Conservation (phyloP, 2,888 invertebrate species). For the Augiades crinisus region DNA sequence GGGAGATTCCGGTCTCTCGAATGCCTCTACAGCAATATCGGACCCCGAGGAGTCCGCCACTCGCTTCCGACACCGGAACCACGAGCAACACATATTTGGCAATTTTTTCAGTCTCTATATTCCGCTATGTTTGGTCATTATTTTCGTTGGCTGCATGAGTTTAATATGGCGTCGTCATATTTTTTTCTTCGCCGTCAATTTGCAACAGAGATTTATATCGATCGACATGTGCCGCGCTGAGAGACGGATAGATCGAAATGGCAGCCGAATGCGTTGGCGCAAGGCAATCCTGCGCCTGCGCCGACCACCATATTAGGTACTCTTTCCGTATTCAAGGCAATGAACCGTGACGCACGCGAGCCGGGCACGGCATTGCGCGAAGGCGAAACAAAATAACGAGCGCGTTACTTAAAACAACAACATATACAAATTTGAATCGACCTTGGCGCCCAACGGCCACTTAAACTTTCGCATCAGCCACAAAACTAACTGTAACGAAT, state of each 20-base stretch:
- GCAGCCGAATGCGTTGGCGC: conserved; percentile 64
- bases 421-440: conserved; percentile 11
- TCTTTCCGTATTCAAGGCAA: conserved; percentile 73
- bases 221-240: conserved; percentile 51
- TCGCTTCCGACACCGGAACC: conserved; percentile 67
- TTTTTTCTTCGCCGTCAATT: conserved; percentile 25
- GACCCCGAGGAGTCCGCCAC: conserved; percentile 58
- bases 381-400: conserved; percentile 31
- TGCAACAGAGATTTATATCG: conserved; percentile 30
- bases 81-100: conserved; percentile 71
- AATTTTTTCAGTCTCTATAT: conserved; percentile 42
- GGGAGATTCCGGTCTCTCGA: conserved; percentile 48
- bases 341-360: conserved; percentile 72
- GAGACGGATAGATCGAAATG: conserved; percentile 62
- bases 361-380: conserved; percentile 42
- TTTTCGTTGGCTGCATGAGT: conserved; percentile 23
- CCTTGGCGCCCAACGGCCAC: background rate
- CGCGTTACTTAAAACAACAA: conserved; percentile 34
- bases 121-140: conserved; percentile 25
- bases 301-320: conserved; percentile 72
- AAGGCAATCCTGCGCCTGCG: conserved; percentile 65
- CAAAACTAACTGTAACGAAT: conserved; percentile 19
- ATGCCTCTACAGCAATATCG: conserved; percentile 53
- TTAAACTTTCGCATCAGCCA: conserved; percentile 4
- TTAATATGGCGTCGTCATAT: conserved; percentile 25